Evolutionary conservation across 2,797 vertebrate genomes (phyloP).

Genomic region (Dromococcyx pavoninus): DNA sequence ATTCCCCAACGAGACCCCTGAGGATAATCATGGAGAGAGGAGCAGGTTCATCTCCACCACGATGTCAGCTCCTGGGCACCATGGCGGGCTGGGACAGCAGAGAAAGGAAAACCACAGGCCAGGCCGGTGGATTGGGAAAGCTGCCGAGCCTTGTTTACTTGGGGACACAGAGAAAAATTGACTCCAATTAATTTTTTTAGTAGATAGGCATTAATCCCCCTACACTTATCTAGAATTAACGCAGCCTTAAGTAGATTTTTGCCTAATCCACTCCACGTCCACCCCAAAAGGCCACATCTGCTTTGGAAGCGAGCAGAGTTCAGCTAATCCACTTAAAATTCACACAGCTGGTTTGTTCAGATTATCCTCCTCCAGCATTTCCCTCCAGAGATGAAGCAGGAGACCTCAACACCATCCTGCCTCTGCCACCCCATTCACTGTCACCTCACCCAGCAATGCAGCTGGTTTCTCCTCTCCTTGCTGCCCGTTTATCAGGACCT

Average conservation of each 20-base stretch:
- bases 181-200: conserved; percentile 38
- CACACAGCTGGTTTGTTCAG: neutral
- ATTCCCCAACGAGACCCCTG: conserved; percentile 48
- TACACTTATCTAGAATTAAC: conserved; percentile 12
- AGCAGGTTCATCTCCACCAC: neutral
- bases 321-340: conserved; percentile 44
- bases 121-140: neutral
- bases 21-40: conserved; percentile 21
- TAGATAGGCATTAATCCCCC: conserved; percentile 9
- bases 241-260: conserved; percentile 27
- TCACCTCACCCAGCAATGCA: neutral
- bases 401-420: neutral
- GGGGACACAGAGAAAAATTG: neutral
- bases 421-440: rapidly evolving
- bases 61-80: neutral
- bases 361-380: neutral
- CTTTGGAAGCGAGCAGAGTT: neutral
- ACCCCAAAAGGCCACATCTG: neutral
- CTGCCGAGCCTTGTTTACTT: neutral
- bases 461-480: neutral
- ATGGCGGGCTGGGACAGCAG: rapidly evolving
- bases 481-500: rapidly evolving
- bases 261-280: conserved; percentile 23
- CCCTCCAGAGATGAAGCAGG: neutral
- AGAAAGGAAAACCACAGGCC: neutral